These are phyloP conservation scores for Apis laboriosa DNA, from an alignment of 1,140 invertebrate species.

Conservation along the genomic window DNA sequence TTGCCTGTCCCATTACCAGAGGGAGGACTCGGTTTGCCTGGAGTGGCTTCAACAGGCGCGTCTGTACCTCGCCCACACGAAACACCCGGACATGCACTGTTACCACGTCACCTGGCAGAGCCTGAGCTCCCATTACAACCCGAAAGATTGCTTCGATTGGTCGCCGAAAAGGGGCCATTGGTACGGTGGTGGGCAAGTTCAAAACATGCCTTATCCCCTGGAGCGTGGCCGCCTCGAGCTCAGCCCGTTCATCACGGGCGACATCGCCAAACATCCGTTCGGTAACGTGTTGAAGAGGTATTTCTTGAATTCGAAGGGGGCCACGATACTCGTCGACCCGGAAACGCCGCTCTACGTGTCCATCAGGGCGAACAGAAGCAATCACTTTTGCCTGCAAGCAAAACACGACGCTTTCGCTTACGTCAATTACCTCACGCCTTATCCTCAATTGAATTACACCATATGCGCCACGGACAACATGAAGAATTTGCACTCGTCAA, in stretches of 20 bases:
- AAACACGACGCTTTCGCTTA: constrained; percentile 89
- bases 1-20: constrained; percentile 85
- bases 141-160: constrained; percentile 92
- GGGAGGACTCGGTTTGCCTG: constrained; percentile 85
- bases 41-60: constrained; percentile 90
- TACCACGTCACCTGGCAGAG: constrained; percentile 92
- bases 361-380: constrained; percentile 83
- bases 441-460: constrained; percentile 90
- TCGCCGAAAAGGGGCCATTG: constrained; percentile 85
- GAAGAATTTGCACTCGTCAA: constrained; percentile 87
- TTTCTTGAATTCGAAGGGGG: constrained; percentile 92
- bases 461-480: constrained; percentile 91
- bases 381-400: constrained; percentile 88
- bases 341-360: constrained; percentile 90
- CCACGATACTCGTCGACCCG: constrained; percentile 88
- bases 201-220: constrained; percentile 89
- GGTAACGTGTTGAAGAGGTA: constrained; percentile 91
- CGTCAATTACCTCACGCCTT: constrained; percentile 84
- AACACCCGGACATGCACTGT: constrained; percentile 85
- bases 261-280: constrained; percentile 88
- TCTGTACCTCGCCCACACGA: constrained; percentile 85
- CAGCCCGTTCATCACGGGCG: constrained; percentile 91
- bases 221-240: constrained; percentile 87
- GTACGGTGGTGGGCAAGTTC: constrained; percentile 91
- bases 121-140: constrained; percentile 83